Base-by-base conservation (phyloP, 2,113 vertebrate genomes). In the Leptosomus discolor region DNA sequence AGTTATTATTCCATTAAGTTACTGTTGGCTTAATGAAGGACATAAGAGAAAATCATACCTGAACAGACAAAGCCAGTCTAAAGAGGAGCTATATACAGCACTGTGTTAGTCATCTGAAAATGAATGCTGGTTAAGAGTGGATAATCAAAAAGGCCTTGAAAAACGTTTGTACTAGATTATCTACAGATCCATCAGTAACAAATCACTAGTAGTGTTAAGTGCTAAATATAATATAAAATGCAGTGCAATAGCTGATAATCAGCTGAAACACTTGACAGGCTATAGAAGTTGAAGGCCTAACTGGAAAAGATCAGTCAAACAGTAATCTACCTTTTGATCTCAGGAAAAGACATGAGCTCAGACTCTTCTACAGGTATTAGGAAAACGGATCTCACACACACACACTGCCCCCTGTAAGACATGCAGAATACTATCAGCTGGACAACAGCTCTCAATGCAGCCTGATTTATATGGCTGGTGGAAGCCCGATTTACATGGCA, bases 1-100 rank as follows among this genome's bases (percentile, higher is more conserved):
- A 88, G 68, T 70, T 88, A 83, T 93, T 95, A 97, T 88, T 84
- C 93, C n/a, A 94, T 95, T 95, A 93, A 93, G 27, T 50, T n/a
- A 11, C 80, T 93, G 61, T 71, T 91, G 85, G 53, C 68, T 82
- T 81, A 73, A 77, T 73, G 68, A 96, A 88, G 22, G 57, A 82
- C n/a, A 81, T 56, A 58, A 90, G 78, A 94, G 56, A 65, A 91
- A 71, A 60, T 64, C 45, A 27, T 50, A 80, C 63, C 39, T 65
- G 57, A 91, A 90, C 6, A 95, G 64, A 87, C n/a, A 88, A 92
- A 83, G 39, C 9, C 54, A 74, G 57, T 90, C 46, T 46, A 84
- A 96, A 92, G 77, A 88, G 50, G 43, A 78, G 56, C 54, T 83
- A 76, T 5, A 57, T n/a, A 75, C 54, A 97, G 54, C 76, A 88